Evolutionary conservation across 1,140 invertebrate genomes (phyloP).

Genomic region (Hyles euphorbiae): DNA sequence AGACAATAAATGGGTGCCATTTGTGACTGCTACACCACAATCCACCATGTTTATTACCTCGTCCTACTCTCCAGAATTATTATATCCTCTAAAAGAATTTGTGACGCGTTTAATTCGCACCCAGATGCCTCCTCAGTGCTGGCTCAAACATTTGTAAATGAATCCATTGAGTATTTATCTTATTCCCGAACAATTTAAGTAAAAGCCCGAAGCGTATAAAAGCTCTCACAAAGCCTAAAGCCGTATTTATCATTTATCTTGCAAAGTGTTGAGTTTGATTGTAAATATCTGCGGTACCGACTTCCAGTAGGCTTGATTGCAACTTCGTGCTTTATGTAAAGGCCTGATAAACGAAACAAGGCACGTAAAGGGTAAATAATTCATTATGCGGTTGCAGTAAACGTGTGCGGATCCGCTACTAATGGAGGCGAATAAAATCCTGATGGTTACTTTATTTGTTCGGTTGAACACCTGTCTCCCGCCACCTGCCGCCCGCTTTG

Average conservation of each 20-base stretch:
- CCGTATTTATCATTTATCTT: constrained; percentile 27
- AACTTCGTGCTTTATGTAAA: constrained; percentile 3
- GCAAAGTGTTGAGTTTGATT: constrained; percentile 15
- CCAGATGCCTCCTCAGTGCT: neutral
- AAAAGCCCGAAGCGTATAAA: constrained; percentile 21
- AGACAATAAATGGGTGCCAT: constrained; percentile 29
- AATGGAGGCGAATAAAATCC: constrained; percentile 18
- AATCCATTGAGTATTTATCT: constrained; percentile 4
- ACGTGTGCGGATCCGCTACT: constrained; percentile 9
- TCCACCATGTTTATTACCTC: constrained; percentile 24
- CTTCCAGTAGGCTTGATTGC: neutral
- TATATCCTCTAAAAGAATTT: no score
- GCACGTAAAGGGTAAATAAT: constrained; percentile 22
- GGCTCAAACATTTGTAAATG: constrained; percentile 4
- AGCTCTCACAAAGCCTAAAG: constrained; percentile 21
- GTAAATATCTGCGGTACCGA: constrained; percentile 1
- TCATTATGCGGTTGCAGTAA: constrained; percentile 10
- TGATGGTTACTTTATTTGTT: constrained; percentile 21
- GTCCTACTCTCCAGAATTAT: constrained; percentile 6
- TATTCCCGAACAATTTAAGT: constrained; percentile 18
- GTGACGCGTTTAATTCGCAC: neutral
- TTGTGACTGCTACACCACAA: constrained; percentile 28
- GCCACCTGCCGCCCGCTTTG: neutral
- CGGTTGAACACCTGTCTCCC: constrained; percentile 14
- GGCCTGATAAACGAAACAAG: constrained; percentile 1